These are phyloP conservation scores for Callithrix jacchus DNA, from an alignment of 2,113 vertebrate genomes.

Conservation along the genomic window DNA sequence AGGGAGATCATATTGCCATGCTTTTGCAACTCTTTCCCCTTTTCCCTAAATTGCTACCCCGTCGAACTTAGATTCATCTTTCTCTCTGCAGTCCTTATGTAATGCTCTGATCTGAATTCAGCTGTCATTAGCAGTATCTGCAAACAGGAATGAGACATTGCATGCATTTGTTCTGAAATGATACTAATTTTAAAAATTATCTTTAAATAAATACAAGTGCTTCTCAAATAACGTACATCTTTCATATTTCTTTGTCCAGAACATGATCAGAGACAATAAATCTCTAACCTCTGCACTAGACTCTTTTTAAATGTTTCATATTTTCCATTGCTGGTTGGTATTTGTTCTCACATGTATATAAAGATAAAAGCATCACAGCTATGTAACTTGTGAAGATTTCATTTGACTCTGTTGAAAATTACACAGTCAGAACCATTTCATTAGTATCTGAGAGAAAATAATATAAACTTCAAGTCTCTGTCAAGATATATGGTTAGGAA, in stretches of 20 bases:
- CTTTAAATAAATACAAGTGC: constrained; percentile 39
- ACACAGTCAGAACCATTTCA: constrained; percentile 40
- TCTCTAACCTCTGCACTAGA: not conserved
- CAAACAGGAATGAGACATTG: not conserved
- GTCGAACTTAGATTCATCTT: not conserved
- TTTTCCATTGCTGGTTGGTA: constrained; percentile 10
- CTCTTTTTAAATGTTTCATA: constrained; percentile 10
- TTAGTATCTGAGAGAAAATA: constrained; percentile 55
- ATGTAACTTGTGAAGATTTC: constrained; percentile 48
- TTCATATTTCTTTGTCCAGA: constrained; percentile 23
- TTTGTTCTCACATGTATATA: not conserved
- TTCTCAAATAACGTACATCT: not conserved
- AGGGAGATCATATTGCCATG: not conserved
- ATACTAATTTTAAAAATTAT: not conserved
- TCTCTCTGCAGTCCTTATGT: not conserved
- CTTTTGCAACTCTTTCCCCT: not conserved
- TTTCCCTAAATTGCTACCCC: not conserved
- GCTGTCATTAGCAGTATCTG: not conserved
- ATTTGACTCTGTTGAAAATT: constrained; percentile 40
- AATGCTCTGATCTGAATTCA: not conserved
- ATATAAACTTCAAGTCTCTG: constrained; percentile 34
- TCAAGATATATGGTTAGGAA: constrained; percentile 26
- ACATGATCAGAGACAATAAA: not conserved
- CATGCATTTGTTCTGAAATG: not conserved
- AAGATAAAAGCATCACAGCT: not conserved